Evolutionary conservation across 92 coral and sea anemone species (phyloP), one percentile per base, ranked within the genome.

Genomic region (Bergia sp.): DNA sequence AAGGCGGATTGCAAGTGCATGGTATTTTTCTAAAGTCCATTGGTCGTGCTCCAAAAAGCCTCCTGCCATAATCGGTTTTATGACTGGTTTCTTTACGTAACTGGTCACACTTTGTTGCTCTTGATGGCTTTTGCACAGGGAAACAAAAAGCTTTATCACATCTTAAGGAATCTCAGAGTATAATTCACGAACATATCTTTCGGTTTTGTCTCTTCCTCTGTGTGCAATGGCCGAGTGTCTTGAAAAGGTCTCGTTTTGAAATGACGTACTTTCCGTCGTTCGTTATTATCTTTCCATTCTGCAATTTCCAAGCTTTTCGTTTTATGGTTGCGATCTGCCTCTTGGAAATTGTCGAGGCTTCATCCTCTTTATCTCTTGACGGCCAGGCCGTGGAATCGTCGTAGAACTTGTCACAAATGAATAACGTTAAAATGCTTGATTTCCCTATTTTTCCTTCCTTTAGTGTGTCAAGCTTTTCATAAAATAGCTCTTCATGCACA

Each of bases 141-240:
- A 50, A 43, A 90, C 82, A 37, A 90, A 90, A 76, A 90, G 76
- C 80, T 90, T 64, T 0, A 90, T 71, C 12, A 90, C 80, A 79
- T 61, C 75, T 85, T 90, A 86, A 65, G 92, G 41, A 37, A 90
- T 90, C 74, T 90, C 92, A 10, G 92, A 76, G 76, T 65, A 85
- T n/a, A 40, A 76, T 66, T 84, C n/a, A 6, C 71, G 41, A 12
- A 79, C 64, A 58, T 90, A 79, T 16, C 18, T 53, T 85, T 84
- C 89, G 7, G 69, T 69, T 71, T 90, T 85, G 58, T 85, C 86
- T 85, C 92, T 79, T 85, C 89, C 92, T 0, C 92, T 43, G 55
- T 90, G 92, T 13, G 89, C 92, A 40, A 69, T 90, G n/a, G 92
- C 80, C 12, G 80, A 76, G 47, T 90, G 92, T 55, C 58, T 64